Evolutionary conservation across 2,113 vertebrate genomes (phyloP).

Genomic region (Elaphurus davidianus): DNA sequence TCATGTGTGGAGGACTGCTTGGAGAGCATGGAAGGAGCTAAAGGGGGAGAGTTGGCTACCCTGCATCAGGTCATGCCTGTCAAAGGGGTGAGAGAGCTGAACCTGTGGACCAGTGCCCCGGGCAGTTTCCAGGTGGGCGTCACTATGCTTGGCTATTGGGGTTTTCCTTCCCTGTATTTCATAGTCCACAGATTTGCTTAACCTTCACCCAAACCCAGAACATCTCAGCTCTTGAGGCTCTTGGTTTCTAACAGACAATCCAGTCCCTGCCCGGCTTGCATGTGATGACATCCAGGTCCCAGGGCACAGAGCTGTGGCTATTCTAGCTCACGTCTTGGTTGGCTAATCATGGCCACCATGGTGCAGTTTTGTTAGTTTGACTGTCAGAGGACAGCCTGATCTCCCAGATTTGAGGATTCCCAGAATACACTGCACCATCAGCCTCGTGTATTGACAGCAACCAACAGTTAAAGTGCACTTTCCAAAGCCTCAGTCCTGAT

Average conservation of each 20-base stretch:
- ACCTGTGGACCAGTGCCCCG: background rate
- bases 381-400: background rate
- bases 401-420: background rate
- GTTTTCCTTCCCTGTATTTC: background rate
- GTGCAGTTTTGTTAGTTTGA: background rate
- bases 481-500: background rate
- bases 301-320: background rate
- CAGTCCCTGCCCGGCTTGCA: background rate
- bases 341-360: background rate
- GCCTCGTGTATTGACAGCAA: background rate
- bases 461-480: background rate
- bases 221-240: background rate
- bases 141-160: too few relatives aligned
- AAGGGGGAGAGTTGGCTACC: background rate
- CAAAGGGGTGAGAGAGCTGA: background rate
- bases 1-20: background rate
- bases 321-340: background rate
- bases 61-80: background rate
- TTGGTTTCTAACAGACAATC: background rate
- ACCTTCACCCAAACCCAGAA: background rate
- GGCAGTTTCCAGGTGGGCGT: background rate
- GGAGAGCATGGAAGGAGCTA: background rate
- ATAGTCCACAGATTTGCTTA: background rate
- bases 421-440: background rate
- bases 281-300: background rate